Evolutionary conservation across 2,113 vertebrate genomes (phyloP).

Genomic region (Turdus rufiventris): DNA sequence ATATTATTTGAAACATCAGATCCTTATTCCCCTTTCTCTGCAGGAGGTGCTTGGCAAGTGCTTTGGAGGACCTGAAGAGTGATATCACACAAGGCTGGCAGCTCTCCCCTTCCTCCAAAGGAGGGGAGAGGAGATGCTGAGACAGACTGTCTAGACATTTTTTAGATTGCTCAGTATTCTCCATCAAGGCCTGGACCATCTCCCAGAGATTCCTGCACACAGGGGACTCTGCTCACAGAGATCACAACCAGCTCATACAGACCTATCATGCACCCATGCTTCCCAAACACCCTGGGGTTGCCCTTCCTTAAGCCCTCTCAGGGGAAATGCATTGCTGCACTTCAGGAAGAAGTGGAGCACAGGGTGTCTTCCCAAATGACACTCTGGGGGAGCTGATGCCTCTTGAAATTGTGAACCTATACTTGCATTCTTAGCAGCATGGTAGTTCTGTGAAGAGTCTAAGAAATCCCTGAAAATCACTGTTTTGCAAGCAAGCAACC

Average conservation of each 20-base stretch:
- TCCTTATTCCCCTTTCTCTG: constrained; percentile 46
- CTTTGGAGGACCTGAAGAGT: constrained; percentile 50
- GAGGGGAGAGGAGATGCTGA: constrained; percentile 56
- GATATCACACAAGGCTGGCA: constrained; percentile 61
- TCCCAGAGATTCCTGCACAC: constrained; percentile 64
- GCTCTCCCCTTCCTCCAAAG: constrained; percentile 42
- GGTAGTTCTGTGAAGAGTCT: neutral
- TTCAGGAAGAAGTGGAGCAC: neutral
- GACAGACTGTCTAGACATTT: constrained; percentile 70
- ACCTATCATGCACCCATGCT: accelerated
- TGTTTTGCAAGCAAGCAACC: neutral
- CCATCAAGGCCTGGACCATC: constrained; percentile 55
- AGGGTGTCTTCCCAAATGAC: neutral
- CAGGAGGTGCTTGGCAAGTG: constrained; percentile 57
- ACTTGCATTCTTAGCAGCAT: neutral
- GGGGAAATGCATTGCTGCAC: accelerated
- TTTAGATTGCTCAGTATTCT: constrained; percentile 62
- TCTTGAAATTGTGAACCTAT: accelerated
- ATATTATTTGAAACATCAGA: constrained; percentile 44
- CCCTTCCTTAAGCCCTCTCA: neutral
- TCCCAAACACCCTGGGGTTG: neutral
- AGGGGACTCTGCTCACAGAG: constrained; percentile 8
- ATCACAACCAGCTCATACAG: neutral
- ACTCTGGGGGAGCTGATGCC: neutral
- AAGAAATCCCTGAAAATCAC: neutral